Evolutionary conservation across 2,888 invertebrate species (phyloP).

Genomic region (Epistrophe grossulariae): DNA sequence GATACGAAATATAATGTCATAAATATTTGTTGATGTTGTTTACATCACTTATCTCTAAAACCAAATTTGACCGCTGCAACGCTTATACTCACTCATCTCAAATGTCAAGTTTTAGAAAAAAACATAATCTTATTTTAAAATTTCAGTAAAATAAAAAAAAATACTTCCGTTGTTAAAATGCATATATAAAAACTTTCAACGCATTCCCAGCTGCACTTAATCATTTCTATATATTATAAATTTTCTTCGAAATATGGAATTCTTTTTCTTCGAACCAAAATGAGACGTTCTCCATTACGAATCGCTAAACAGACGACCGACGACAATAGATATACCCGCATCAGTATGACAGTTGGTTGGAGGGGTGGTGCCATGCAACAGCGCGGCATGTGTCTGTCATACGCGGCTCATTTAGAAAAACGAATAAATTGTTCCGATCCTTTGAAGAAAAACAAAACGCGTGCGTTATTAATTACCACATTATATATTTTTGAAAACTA

Average conservation of each 20-base stretch:
- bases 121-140: not conserved
- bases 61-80: not conserved
- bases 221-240: slow-evolving; percentile 60
- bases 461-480: slow-evolving; percentile 73
- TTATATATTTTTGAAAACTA: slow-evolving; percentile 55
- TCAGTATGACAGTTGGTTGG: slow-evolving; percentile 40
- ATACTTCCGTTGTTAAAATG: slow-evolving; percentile 56
- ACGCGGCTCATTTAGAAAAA: slow-evolving; percentile 42
- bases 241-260: slow-evolving; percentile 43
- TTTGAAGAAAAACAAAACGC: slow-evolving; percentile 61
- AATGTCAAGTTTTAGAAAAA: not conserved
- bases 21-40: not conserved
- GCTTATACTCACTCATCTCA: not conserved
- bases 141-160: not conserved
- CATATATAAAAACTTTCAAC: not conserved
- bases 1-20: too few species aligned
- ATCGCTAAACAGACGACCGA: slow-evolving; percentile 10
- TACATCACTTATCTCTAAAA: not conserved
- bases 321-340: slow-evolving; percentile 52
- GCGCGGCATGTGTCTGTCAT: slow-evolving; percentile 56
- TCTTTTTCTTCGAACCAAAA: slow-evolving; percentile 38
- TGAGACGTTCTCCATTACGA: slow-evolving; percentile 27
- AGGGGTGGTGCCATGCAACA: not conserved
- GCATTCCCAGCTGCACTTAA: slow-evolving; percentile 65
- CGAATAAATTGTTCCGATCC: slow-evolving; percentile 37